Base-by-base conservation (phyloP, 1,140 invertebrate genomes). In the Linepithema humile region DNA sequence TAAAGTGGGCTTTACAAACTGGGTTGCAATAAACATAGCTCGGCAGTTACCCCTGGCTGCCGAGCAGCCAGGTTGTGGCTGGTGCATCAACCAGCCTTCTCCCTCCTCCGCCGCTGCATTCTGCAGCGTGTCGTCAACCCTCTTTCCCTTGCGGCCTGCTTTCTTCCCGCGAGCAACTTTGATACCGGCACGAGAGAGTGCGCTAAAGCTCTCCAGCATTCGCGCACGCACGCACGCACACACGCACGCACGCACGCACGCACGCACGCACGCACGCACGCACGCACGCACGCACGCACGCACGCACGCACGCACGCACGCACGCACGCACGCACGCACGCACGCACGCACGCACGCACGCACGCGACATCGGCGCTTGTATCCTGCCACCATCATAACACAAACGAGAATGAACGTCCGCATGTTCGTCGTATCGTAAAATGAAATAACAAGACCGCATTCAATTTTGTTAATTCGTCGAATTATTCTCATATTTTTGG, bases 1-100 rank as follows among this genome's bases (percentile, higher is more conserved):
- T 85, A 75, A 85, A 85, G 84, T 85, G 84, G 82, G 82, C 82
- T 85, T 85, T 85, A 69, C 84, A 75, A 85, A 85, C 83, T 85
- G 70, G 84, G 82, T 84, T 84, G 84, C 69, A 84, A 85, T 85
- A 85, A 84, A 85, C 84, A 85, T 73, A 84, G 82, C 69, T 59
- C 57, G 84, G 53, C 60, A 84, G 83, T 84, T 84, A 82, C 78
- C 64, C 53, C 43, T 48, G 26, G 29, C 35, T 60, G 32, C 69
- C 40, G 60, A 40, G n/a, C 69, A 73, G 53, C 69, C 78, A 59
- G 29, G 50, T 82, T 48, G 65, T 60, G 65, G 53, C 69, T 82
- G 67, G n/a, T 74, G 57, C 57, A 60, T 4, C 65, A 59, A 32
- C 9, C 17, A 43, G n/a, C 10, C 10, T 3, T 26, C 26, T 32